These are phyloP conservation scores for Anabas testudineus DNA, from an alignment of 2,797 vertebrate genomes.

Conservation along the genomic window DNA sequence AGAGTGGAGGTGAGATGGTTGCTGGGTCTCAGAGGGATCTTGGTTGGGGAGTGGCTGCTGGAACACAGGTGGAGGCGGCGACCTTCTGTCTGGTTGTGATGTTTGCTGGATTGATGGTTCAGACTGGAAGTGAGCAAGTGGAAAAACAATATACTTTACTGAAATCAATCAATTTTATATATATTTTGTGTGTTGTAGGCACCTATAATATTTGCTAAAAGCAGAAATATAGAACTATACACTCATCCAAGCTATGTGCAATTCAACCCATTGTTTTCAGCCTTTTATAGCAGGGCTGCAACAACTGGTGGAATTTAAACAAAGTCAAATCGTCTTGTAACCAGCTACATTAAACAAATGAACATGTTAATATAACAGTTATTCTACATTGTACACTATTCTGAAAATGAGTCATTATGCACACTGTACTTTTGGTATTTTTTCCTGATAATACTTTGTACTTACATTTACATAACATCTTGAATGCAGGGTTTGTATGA, in stretches of 20 bases:
- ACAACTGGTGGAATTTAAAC: not conserved
- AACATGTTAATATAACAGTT: too few species aligned
- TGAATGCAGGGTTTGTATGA: too few species aligned
- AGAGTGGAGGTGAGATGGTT: constrained; percentile 43
- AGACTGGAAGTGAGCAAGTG: constrained; percentile 33
- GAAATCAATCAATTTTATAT: too few species aligned
- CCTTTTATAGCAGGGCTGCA: not conserved
- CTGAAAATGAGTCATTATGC: too few species aligned
- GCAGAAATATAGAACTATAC: not conserved
- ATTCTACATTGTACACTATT: too few species aligned
- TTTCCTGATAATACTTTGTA: too few species aligned
- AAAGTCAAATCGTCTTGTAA: too few species aligned
- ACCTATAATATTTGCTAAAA: not conserved
- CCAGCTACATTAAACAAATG: too few species aligned
- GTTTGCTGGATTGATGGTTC: constrained; percentile 52
- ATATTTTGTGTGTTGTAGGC: too few species aligned
- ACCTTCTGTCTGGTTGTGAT: constrained; percentile 41
- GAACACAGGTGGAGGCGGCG: constrained; percentile 41
- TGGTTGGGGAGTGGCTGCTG: constrained; percentile 35
- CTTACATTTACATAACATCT: too few species aligned
- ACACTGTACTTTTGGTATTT: too few species aligned
- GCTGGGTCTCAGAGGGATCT: constrained; percentile 37
- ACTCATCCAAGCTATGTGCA: not conserved
- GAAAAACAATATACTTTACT: constrained; percentile 9
- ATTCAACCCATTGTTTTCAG: not conserved